phyloP scores from a whole-genome alignment of 1,140 invertebrate species.

The Ostrea edulis region DNA sequence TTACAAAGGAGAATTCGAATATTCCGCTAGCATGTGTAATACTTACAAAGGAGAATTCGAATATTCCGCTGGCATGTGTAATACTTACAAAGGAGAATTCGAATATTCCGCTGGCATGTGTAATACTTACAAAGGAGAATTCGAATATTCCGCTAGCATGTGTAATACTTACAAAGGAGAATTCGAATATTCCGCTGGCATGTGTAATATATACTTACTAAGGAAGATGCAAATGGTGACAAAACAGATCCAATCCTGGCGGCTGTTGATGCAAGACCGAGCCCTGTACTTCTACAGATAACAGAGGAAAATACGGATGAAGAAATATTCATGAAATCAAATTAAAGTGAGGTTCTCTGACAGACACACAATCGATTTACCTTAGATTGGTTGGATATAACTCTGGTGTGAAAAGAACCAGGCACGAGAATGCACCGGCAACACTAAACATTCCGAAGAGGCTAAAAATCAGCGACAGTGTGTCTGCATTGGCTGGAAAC shows the following conservation, averaged over 20 bases:
- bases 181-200: too few relatives aligned
- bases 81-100: too few relatives aligned
- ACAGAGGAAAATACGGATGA: not conserved
- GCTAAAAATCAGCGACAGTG: not conserved
- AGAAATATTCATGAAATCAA: too few relatives aligned
- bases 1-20: too few relatives aligned
- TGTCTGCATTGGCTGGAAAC: not conserved
- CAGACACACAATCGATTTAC: not conserved
- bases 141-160: too few relatives aligned
- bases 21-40: too few relatives aligned
- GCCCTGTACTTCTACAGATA: slow-evolving; percentile 11
- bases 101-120: too few relatives aligned
- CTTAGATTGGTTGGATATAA: slow-evolving; percentile 59
- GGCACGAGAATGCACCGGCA: slow-evolving; percentile 26
- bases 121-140: too few relatives aligned
- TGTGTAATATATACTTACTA: not conserved
- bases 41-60: too few relatives aligned
- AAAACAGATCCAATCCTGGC: slow-evolving; percentile 21
- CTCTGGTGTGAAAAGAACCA: slow-evolving; percentile 55
- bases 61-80: too few relatives aligned
- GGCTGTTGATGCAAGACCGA: not conserved
- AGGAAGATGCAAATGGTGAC: not conserved
- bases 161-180: not conserved
- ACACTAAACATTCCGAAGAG: slow-evolving; percentile 55
- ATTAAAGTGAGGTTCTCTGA: too few relatives aligned